These are phyloP conservation scores for Cynopterus brachyotis DNA, from an alignment of 2,113 vertebrate genomes.

Conservation along the genomic window DNA sequence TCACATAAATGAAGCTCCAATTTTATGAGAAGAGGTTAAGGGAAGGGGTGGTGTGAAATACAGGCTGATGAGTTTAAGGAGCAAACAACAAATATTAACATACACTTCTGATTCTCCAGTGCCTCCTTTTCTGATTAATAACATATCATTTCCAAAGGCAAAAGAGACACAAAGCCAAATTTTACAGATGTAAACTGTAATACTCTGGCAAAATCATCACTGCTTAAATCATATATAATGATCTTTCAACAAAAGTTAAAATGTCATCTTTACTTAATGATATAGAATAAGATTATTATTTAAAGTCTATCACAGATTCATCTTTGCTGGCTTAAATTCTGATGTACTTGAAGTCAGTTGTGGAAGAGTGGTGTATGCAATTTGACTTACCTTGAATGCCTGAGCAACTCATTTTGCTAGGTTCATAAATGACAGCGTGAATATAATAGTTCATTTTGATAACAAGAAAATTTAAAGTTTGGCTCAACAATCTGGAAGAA, in stretches of 20 bases:
- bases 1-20: slow-evolving; percentile 33
- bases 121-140: slow-evolving; percentile 45
- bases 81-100: not conserved
- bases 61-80: not conserved
- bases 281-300: slow-evolving; percentile 54
- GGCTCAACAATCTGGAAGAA: slow-evolving; percentile 43
- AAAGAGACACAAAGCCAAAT: not conserved
- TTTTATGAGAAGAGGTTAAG: not conserved
- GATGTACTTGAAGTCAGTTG: slow-evolving; percentile 4
- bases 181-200: not conserved
- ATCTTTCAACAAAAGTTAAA: slow-evolving; percentile 52
- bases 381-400: slow-evolving; percentile 57
- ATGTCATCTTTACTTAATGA: slow-evolving; percentile 60
- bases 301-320: slow-evolving; percentile 56
- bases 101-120: not conserved
- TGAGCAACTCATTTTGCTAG: slow-evolving; percentile 43
- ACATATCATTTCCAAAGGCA: not conserved
- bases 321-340: slow-evolving; percentile 55
- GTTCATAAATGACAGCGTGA: slow-evolving; percentile 42
- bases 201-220: not conserved
- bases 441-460: slow-evolving; percentile 50
- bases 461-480: slow-evolving; percentile 72
- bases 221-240: slow-evolving; percentile 58
- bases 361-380: slow-evolving; percentile 12
- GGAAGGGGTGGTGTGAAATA: not conserved